Evolutionary conservation across 2,797 vertebrate species (phyloP).

Genomic region (Trematomus bernacchii): DNA sequence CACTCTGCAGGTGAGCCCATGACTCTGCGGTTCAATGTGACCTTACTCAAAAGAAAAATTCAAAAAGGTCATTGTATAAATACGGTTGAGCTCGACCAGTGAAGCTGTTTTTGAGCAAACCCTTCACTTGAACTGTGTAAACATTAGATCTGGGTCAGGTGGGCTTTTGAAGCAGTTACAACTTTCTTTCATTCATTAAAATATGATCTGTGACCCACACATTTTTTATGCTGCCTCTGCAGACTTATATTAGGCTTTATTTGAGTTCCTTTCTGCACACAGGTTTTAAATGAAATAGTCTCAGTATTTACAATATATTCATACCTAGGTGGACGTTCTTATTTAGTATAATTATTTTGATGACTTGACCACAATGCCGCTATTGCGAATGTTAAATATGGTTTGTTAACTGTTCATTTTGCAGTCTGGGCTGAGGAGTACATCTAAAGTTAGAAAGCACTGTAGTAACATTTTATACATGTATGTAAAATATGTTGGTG

Average conservation of each 20-base stretch:
- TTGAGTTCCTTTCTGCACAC: not conserved
- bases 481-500: not conserved
- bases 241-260: not conserved
- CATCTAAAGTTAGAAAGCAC: not conserved
- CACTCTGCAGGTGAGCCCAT: constrained; percentile 90
- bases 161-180: too few species aligned
- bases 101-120: not conserved
- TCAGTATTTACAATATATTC: not conserved
- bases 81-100: not conserved
- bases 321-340: not conserved
- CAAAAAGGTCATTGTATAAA: not conserved
- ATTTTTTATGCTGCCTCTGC: not conserved
- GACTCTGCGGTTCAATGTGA: not conserved
- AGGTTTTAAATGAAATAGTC: not conserved
- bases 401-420: not conserved
- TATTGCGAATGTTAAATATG: not conserved
- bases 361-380: not conserved
- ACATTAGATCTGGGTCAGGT: too few species aligned
- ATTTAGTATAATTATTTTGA: not conserved
- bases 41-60: not conserved
- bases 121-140: too few species aligned
- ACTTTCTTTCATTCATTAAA: too few species aligned
- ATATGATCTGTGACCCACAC: too few species aligned
- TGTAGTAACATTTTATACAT: not conserved
- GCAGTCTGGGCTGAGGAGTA: not conserved